phyloP scores from a whole-genome alignment of 1,140 invertebrate species.

The Ladona fulva region DNA sequence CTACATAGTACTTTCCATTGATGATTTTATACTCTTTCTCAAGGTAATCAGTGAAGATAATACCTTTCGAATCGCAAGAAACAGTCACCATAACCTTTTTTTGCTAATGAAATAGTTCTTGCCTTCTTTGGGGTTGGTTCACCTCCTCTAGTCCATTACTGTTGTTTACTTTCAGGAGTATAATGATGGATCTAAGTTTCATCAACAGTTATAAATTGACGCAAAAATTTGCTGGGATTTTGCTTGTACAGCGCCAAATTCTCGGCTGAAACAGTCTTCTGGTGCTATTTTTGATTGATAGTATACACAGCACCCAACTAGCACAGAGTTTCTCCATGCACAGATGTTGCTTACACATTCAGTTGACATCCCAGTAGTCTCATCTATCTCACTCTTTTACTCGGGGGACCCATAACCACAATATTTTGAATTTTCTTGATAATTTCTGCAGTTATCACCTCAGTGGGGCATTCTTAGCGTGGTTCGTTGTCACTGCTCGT shows the following conservation, averaged over 20 bases:
- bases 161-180: conserved; percentile 21
- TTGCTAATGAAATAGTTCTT: conserved; percentile 26
- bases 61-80: conserved; percentile 33
- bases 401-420: conserved; percentile 26
- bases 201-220: conserved; percentile 24
- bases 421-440: conserved; percentile 29
- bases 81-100: conserved; percentile 31
- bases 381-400: background rate
- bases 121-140: conserved; percentile 24
- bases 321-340: conserved; percentile 19
- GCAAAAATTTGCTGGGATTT: conserved; percentile 20
- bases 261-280: conserved; percentile 20
- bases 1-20: conserved; percentile 26
- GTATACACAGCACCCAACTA: conserved; percentile 17
- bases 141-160: too few species aligned
- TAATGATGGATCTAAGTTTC: conserved; percentile 24
- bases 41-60: conserved; percentile 39
- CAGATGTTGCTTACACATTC: conserved; percentile 23
- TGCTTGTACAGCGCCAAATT: conserved; percentile 21
- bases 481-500: background rate
- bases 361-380: background rate
- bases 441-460: conserved; percentile 26
- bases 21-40: conserved; percentile 37
- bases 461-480: too few species aligned
- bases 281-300: conserved; percentile 20